phyloP scores from a whole-genome alignment of 2,113 vertebrate genomes.

The Mesocricetus auratus region DNA sequence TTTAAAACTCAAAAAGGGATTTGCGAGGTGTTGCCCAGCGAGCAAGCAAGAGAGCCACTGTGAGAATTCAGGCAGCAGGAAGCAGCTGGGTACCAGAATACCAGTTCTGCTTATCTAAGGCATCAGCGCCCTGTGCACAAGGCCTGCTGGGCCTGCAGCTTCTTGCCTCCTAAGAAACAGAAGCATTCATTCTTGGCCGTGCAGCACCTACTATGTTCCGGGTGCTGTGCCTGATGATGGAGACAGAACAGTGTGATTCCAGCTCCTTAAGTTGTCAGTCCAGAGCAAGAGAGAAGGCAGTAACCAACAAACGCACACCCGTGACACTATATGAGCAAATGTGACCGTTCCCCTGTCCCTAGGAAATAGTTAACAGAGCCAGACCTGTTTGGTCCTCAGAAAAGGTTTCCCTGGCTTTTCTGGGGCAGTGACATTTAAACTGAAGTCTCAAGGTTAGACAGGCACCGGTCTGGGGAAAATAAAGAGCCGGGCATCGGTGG shows the following conservation, averaged over 20 bases:
- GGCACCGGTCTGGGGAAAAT: not conserved
- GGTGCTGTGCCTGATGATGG: not conserved
- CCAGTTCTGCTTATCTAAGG: not conserved
- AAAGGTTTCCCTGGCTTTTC: not conserved
- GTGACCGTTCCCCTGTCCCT: no score
- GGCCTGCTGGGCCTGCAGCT: not conserved
- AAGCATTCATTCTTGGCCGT: not conserved
- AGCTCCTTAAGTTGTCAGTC: not conserved
- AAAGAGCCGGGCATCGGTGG: not conserved
- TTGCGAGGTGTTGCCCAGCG: not conserved
- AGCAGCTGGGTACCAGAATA: not conserved
- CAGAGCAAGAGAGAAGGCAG: not conserved
- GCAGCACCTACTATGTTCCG: not conserved
- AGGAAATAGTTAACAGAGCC: not conserved
- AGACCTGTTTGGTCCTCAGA: not conserved
- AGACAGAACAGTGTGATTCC: not conserved
- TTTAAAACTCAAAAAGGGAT: not conserved
- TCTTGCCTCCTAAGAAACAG: not conserved
- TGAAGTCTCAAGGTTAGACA: not conserved
- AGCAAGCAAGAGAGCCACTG: not conserved
- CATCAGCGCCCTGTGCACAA: not conserved
- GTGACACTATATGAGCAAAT: not conserved
- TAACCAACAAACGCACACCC: not conserved
- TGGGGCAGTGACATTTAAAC: not conserved
- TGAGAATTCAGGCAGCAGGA: not conserved